phyloP scores from a whole-genome alignment of 37 sponge, comb jelly and placozoan genomes.

The Dysidea cf. avara region DNA sequence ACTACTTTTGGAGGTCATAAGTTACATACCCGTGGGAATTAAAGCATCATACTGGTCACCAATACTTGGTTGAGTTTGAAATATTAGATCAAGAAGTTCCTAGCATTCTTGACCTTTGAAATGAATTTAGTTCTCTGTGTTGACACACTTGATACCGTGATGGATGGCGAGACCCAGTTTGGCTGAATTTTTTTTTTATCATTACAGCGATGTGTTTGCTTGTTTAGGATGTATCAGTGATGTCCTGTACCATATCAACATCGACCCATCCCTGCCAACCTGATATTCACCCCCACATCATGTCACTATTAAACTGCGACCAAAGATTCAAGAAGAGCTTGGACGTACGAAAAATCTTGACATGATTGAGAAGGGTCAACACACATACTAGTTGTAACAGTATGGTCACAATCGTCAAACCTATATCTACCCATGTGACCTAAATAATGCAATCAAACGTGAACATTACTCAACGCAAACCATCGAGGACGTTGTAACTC shows the following conservation, averaged over 20 bases:
- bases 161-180: background rate
- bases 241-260: conserved; percentile 2
- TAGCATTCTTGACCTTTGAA: conserved; percentile 13
- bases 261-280: background rate
- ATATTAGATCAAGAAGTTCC: conserved; percentile 13
- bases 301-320: too few species aligned
- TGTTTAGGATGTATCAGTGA: conserved; percentile 23
- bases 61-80: background rate
- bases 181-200: too few species aligned
- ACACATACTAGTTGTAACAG: too few species aligned
- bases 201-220: conserved; percentile 22
- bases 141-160: background rate
- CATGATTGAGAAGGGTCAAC: background rate
- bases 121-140: conserved; percentile 12
- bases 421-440: too few species aligned
- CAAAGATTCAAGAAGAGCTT: too few species aligned
- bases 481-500: background rate
- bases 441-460: too few species aligned
- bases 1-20: conserved; percentile 29
- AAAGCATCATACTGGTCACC: background rate
- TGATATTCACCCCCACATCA: too few species aligned
- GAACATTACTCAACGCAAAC: too few species aligned
- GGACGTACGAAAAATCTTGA: too few species aligned
- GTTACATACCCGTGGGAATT: conserved; percentile 12
- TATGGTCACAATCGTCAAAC: too few species aligned